Percentiles rank a stretch among this genome's conserved stretches.
Conservation (phyloP, 2,113 vertebrate genomes). For the Ailuropoda melanoleuca region DNA sequence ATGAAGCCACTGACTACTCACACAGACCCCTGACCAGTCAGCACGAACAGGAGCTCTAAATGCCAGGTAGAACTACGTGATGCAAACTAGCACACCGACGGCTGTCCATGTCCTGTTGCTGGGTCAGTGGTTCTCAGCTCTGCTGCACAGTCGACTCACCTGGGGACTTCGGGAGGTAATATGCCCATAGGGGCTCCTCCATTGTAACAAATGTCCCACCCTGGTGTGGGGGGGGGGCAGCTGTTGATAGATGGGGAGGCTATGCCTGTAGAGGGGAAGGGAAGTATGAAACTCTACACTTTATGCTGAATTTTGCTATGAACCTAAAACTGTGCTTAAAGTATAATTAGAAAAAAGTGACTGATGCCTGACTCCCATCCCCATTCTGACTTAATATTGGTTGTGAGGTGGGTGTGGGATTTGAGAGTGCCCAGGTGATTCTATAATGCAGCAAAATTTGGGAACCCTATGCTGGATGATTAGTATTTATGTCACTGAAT, state of each 20-base stretch:
- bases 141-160: background rate
- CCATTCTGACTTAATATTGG: background rate
- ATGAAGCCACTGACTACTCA: background rate
- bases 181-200: background rate
- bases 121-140: background rate
- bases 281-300: background rate
- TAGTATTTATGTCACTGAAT: background rate
- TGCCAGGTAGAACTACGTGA: background rate
- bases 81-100: background rate
- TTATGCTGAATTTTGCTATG: background rate
- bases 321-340: background rate
- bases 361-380: background rate
- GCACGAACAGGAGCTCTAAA: background rate
- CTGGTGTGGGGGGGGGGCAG: too few relatives aligned
- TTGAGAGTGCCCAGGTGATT: background rate
- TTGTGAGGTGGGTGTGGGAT: background rate
- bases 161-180: background rate
- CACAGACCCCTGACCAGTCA: background rate
- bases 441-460: background rate
- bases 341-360: background rate
- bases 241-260: background rate
- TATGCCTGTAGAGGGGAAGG: accelerated
- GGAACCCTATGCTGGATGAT: background rate
- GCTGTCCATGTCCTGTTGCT: accelerated
- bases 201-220: background rate